Evolutionary conservation across 2,888 invertebrate species (phyloP), one percentile per base, ranked within the genome.

Genomic region (Stegophylla sp.): DNA sequence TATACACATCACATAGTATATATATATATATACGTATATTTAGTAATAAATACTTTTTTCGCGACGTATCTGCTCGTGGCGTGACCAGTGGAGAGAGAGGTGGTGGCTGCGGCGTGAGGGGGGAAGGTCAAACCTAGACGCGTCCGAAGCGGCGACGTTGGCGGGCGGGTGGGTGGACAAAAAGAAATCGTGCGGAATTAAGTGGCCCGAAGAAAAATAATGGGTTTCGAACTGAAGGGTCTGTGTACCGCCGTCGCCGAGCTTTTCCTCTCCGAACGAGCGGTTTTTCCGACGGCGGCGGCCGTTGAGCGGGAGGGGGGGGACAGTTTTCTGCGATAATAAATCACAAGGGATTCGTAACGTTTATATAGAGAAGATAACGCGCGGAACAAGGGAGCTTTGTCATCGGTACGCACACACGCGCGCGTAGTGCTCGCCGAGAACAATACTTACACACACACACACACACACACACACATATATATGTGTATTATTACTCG

Each of bases 371-470:
- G 61, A 41, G 71, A 61, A 71, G 61, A 71, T n/a, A n/a, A n/a
- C n/a, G n/a, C n/a, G 71, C 79, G 71, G 41, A 79, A 79, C 79
- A 79, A 79, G 79, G 61, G 79, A 79, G 79, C 79, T 79, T 79
- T 79, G 79, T 79, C 79, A 71, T 79, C 79, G 77, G 69, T 28
- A 15, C 23, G 41, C 51, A 64, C 41, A n/a, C 28, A 45, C 45
- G 26, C 45, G 41, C 15, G 15, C 61, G 28, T 7, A 63, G 34
- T 34, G 34, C 34, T 34, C 7, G 7, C 34, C 3, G 34, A 34
- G 34, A 34, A 34, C 34, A 34, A 64, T 20, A n/a, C 28, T 26
- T 26, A 23, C 45, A 34, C 15, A 13, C 61, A 28, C 12, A 63
- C 51, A 13, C 13, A 7, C 17, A 13, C 53, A 20, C n/a, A 56